Conservation (phyloP, 2,888 invertebrate genomes). For the Microctonus brassicae region DNA sequence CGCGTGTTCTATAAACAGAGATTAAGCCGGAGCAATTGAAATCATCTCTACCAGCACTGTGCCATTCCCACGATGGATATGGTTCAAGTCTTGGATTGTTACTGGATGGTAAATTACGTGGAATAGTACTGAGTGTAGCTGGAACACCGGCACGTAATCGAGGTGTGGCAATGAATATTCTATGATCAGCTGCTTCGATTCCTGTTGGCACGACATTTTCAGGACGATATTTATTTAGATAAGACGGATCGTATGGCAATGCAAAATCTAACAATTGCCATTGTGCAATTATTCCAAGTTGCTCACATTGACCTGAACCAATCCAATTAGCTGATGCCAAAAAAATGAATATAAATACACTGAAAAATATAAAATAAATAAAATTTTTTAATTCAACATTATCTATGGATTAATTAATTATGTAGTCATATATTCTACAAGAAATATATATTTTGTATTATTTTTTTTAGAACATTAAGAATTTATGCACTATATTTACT, state of each 20-base stretch:
- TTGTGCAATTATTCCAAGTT: constrained; percentile 68
- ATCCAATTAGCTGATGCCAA: constrained; percentile 27
- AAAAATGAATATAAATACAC: constrained; percentile 40
- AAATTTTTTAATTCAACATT: background rate
- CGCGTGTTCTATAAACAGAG: constrained; percentile 82
- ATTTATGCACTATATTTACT: background rate
- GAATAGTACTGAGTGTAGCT: constrained; percentile 80
- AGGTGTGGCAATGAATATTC: constrained; percentile 83
- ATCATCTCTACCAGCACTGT: constrained; percentile 77
- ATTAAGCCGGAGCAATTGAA: constrained; percentile 83
- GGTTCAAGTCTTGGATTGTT: constrained; percentile 81
- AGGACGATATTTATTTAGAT: constrained; percentile 73
- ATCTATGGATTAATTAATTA: background rate
- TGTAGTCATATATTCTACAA: background rate
- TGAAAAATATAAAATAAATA: constrained; percentile 1
- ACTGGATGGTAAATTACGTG: constrained; percentile 75
- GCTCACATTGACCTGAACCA: constrained; percentile 31
- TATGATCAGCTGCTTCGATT: constrained; percentile 79
- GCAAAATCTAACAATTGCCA: constrained; percentile 69
- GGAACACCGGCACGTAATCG: constrained; percentile 82
- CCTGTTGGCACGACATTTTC: constrained; percentile 85
- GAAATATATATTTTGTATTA: too few species aligned
- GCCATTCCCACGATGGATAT: constrained; percentile 84
- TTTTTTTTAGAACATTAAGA: too few species aligned
- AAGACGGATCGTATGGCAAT: constrained; percentile 65